These are phyloP conservation scores for Ariolimax columbianus DNA, from an alignment of 2,888 invertebrate genomes.

Conservation along the genomic window DNA sequence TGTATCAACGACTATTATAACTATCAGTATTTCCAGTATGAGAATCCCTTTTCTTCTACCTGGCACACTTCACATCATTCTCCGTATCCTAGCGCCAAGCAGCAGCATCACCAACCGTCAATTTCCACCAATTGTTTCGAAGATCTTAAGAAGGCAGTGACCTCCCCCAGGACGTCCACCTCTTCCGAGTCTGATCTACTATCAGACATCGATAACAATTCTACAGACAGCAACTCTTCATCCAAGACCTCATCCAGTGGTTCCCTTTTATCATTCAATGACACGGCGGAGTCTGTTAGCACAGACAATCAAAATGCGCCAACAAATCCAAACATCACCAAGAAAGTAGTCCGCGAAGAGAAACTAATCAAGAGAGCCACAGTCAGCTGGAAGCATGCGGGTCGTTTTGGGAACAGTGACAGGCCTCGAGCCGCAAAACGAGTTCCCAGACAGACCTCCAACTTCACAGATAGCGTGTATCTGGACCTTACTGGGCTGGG, in stretches of 20 bases:
- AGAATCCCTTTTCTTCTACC: not conserved
- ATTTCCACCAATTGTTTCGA: not conserved
- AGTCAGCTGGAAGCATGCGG: conserved; percentile 34
- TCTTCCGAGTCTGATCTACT: conserved; percentile 34
- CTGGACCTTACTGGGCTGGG: conserved; percentile 75
- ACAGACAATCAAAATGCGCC: too few relatives aligned
- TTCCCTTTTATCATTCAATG: not conserved
- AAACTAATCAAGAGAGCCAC: not conserved
- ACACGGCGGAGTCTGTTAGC: not conserved
- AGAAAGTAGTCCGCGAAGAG: not conserved
- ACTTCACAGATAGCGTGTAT: conserved; percentile 68
- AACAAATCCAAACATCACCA: not conserved
- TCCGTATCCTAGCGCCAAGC: not conserved
- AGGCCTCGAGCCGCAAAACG: conserved; percentile 58
- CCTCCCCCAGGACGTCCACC: conserved; percentile 19
- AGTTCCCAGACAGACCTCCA: conserved; percentile 55
- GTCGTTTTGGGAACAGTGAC: conserved; percentile 65
- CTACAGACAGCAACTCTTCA: not conserved
- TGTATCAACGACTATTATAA: conserved; percentile 65
- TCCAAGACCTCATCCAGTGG: not conserved
- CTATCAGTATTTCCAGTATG: conserved; percentile 51
- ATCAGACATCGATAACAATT: conserved; percentile 19
- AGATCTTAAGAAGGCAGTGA: not conserved
- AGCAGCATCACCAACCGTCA: not conserved
- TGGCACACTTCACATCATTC: not conserved